Percentiles rank a stretch among this genome's conserved stretches.
phyloP scores from a whole-genome alignment of 2,797 vertebrate species.

The Podarcis lilfordi region DNA sequence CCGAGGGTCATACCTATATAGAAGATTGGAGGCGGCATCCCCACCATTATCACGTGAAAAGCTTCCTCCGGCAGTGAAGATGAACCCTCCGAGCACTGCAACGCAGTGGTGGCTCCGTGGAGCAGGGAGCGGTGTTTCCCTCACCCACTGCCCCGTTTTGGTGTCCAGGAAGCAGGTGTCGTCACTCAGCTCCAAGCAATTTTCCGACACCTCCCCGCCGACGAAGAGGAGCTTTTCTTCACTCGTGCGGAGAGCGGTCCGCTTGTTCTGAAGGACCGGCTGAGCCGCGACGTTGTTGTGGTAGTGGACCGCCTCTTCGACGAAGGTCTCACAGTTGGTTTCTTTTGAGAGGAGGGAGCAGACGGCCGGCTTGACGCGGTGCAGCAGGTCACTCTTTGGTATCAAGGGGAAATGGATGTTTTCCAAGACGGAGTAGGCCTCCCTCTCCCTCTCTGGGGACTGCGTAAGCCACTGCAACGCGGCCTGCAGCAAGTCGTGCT shows the following conservation, averaged over 20 bases:
- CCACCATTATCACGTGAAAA: slow-evolving; percentile 92
- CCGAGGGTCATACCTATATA: slow-evolving; percentile 95
- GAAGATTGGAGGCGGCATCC: slow-evolving; percentile 90
- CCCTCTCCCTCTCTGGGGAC: slow-evolving; percentile 79
- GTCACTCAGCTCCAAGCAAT: slow-evolving; percentile 90
- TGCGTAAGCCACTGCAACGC: slow-evolving; percentile 91
- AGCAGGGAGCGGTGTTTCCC: slow-evolving; percentile 89
- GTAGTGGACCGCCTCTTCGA: slow-evolving; percentile 90
- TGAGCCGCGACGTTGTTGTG: slow-evolving; percentile 84
- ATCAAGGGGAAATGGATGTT: slow-evolving; percentile 91
- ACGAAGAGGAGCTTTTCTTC: slow-evolving; percentile 89
- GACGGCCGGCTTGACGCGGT: slow-evolving; percentile 83
- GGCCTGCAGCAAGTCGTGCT: slow-evolving; percentile 88
- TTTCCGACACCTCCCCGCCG: slow-evolving; percentile 93
- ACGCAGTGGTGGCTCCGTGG: slow-evolving; percentile 92
- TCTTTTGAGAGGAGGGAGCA: slow-evolving; percentile 85
- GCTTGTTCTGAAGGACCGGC: slow-evolving; percentile 87
- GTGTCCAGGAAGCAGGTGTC: slow-evolving; percentile 88
- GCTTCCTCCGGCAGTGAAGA: slow-evolving; percentile 92
- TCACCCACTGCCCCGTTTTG: slow-evolving; percentile 85
- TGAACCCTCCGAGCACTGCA: slow-evolving; percentile 90
- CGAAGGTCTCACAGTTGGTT: slow-evolving; percentile 82
- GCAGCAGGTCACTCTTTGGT: slow-evolving; percentile 83
- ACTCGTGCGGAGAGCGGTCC: slow-evolving; percentile 82
- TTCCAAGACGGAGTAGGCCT: slow-evolving; percentile 85